Base-by-base conservation (phyloP, 2,113 vertebrate species). In the Epinephelus moara region DNA sequence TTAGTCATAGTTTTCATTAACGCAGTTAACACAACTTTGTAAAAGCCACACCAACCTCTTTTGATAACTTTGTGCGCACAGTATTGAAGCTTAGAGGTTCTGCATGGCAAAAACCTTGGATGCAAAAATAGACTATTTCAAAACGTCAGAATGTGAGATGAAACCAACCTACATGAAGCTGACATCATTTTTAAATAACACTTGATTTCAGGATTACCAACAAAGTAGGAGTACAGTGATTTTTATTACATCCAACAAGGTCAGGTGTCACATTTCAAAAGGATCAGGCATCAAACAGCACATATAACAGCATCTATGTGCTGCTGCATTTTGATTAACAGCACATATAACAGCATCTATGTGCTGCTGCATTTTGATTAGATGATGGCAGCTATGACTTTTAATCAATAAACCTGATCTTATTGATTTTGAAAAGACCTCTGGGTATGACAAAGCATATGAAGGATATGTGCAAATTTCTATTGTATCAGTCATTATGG, bases 341-440 rank as follows among this genome's bases (percentile, higher is more conserved):
- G n/a, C n/a, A n/a, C n/a, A n/a, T n/a, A n/a, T n/a, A n/a, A n/a
- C n/a, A 25, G 25, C 25, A 25, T 30, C 27, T 30, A 30, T 30
- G 27, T 30, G 27, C 27, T 30, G 49, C 49, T 70, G 23, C 18
- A 76, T 63, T 52, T 9, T 23, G 19, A 64, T 57, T 19, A 49
- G 37, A 50, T 15, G 4, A 66, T 52, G 40, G 23, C 73, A n/a
- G 27, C 10, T 4, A 33, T 25, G 49, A 63, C 25, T 56, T 70
- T 77, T 18, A 40, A 83, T 71, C 59, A 42, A 66, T 77, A n/a
- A 64, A 49, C 15, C 7, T 27, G 50, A 57, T 40, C 50, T 56
- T 7, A 75, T 19, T 2, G 56, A 75, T 82, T 77, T 27, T 21
- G 23, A 9, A 11, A 6, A 53, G 42, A 74, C 56, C 47, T 53